These are phyloP conservation scores for Calephelis nemesis DNA, from an alignment of 1,140 invertebrate genomes.

Conservation along the genomic window DNA sequence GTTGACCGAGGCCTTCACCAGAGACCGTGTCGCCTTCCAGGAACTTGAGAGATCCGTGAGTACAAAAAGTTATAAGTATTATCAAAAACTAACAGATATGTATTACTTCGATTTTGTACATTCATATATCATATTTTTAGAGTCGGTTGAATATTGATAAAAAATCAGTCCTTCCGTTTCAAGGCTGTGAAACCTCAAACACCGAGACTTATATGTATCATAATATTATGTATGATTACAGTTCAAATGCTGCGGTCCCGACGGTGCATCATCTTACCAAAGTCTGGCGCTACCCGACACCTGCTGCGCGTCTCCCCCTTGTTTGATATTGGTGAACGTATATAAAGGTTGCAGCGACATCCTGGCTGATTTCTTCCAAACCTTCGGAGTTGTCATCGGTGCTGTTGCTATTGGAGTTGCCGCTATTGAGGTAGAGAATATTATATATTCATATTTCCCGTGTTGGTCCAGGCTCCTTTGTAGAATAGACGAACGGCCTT, in stretches of 20 bases:
- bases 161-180: no score
- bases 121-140: no score
- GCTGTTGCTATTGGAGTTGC: constrained; percentile 47
- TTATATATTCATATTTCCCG: no score
- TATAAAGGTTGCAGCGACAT: constrained; percentile 46
- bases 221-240: constrained; percentile 25
- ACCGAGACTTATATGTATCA: no score
- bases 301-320: constrained; percentile 47
- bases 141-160: no score
- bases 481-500: no score
- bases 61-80: background rate
- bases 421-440: constrained; percentile 52
- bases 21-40: constrained; percentile 45
- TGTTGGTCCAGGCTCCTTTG: no score
- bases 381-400: constrained; percentile 57
- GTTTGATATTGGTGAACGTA: constrained; percentile 40
- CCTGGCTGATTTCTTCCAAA: constrained; percentile 45
- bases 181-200: no score
- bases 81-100: no score
- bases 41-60: constrained; percentile 54
- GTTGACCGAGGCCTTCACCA: constrained; percentile 47
- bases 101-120: no score
- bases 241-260: constrained; percentile 61
- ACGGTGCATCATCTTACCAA: constrained; percentile 43
- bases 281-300: constrained; percentile 35